phyloP scores from a whole-genome alignment of 92 coral and sea anemone genomes.

The Galaxea fascicularis region DNA sequence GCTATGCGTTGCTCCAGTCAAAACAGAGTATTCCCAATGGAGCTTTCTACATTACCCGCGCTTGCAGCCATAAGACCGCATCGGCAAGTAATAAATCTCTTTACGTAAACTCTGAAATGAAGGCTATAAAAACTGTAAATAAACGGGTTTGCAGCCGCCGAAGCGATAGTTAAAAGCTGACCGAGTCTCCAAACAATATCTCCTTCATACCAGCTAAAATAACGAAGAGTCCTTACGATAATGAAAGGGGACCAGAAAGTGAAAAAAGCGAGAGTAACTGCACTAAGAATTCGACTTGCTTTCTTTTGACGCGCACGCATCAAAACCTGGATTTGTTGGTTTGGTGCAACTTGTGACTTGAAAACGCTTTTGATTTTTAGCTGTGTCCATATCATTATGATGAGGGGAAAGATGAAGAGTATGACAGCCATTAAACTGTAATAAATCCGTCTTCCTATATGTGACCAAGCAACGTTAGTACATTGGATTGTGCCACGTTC shows the following conservation, averaged over 20 bases:
- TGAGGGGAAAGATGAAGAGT: constrained; percentile 69
- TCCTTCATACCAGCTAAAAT: constrained; percentile 71
- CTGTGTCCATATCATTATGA: constrained; percentile 73
- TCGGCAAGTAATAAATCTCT: constrained; percentile 72
- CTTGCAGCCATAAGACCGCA: constrained; percentile 35
- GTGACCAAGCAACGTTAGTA: constrained; percentile 60
- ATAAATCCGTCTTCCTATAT: constrained; percentile 74
- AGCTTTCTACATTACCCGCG: not conserved
- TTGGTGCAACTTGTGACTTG: constrained; percentile 76
- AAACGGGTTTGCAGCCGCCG: constrained; percentile 85
- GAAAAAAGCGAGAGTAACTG: constrained; percentile 60
- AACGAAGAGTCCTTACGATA: constrained; percentile 70
- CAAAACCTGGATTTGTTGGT: constrained; percentile 49
- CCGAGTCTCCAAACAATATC: constrained; percentile 70
- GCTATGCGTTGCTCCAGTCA: not conserved
- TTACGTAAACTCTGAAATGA: constrained; percentile 68
- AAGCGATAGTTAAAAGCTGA: constrained; percentile 69
- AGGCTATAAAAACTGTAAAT: constrained; percentile 82
- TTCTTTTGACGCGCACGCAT: constrained; percentile 71
- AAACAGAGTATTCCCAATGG: constrained; percentile 27
- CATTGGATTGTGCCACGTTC: constrained; percentile 38
- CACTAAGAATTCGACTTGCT: constrained; percentile 75
- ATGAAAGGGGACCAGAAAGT: constrained; percentile 80
- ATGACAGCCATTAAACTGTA: constrained; percentile 68
- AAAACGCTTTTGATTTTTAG: constrained; percentile 67